Evolutionary conservation across 2,888 invertebrate species (phyloP).

Genomic region (Tyria jacobaeae): DNA sequence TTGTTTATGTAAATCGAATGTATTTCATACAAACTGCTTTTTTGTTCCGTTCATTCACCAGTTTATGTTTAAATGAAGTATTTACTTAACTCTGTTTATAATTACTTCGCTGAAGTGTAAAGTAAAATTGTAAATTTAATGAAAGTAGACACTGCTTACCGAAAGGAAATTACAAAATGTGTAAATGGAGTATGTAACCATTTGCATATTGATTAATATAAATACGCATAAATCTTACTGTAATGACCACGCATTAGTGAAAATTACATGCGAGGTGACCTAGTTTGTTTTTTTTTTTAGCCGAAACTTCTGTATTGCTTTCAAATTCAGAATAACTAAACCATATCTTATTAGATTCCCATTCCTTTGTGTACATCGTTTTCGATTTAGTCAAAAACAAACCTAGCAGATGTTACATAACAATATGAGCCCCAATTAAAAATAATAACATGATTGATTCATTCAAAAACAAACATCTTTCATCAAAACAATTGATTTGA

Average conservation of each 20-base stretch:
- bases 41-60: constrained; percentile 37
- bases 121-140: not conserved
- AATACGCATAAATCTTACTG: not conserved
- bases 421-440: constrained; percentile 66
- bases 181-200: not conserved
- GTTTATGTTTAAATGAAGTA: constrained; percentile 29
- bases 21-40: constrained; percentile 47
- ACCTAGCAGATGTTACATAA: constrained; percentile 69
- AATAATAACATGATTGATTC: constrained; percentile 77
- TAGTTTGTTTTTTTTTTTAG: not conserved
- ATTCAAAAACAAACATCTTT: constrained; percentile 71
- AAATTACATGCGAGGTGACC: not conserved
- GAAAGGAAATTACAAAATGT: too few relatives aligned
- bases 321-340: not conserved
- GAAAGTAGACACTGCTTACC: not conserved
- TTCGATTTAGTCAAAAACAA: constrained; percentile 34
- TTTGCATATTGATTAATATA: not conserved
- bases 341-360: too few relatives aligned
- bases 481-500: constrained; percentile 75
- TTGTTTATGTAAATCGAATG: constrained; percentile 67
- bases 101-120: not conserved
- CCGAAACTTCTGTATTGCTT: not conserved
- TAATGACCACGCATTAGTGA: not conserved
- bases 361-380: constrained; percentile 16
- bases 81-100: constrained; percentile 22